Percentiles rank a stretch among this genome's conserved stretches.
Evolutionary conservation across 2,888 invertebrate genomes (phyloP).

Genomic region (Mythimna ferrago): DNA sequence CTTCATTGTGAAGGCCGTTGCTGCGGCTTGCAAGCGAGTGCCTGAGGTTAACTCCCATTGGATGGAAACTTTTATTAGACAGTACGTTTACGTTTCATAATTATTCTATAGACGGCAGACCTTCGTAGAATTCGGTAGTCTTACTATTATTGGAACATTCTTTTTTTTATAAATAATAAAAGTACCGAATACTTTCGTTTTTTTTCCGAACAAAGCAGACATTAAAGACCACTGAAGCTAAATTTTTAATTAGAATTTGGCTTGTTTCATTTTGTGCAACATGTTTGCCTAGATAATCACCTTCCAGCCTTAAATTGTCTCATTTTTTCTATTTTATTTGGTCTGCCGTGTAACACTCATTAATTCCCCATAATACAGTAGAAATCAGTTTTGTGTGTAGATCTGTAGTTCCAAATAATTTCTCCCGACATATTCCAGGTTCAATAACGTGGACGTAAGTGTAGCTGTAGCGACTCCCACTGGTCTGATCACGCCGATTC

Average conservation of each 20-base stretch:
- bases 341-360: no score
- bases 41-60: slow-evolving; percentile 98
- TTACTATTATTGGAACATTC: not conserved
- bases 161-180: no score
- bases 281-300: no score
- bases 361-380: not conserved
- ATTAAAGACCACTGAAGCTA: not conserved
- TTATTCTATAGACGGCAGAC: not conserved
- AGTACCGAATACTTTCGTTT: no score
- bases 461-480: slow-evolving; percentile 99
- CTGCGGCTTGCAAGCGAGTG: slow-evolving; percentile 96
- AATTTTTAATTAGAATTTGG: not conserved
- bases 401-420: not conserved
- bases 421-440: slow-evolving; percentile 89
- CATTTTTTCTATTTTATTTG: no score
- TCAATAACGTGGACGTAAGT: slow-evolving; percentile 97
- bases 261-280: no score
- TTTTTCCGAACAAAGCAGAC: not conserved
- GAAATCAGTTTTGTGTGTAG: no score
- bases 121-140: not conserved
- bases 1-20: slow-evolving; percentile 98
- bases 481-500: slow-evolving; percentile 99
- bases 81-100: slow-evolving; percentile 90
- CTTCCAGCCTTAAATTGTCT: no score
- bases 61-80: slow-evolving; percentile 97